phyloP scores from a whole-genome alignment of 1,140 invertebrate species.

The Aporrectodea caliginosa region DNA sequence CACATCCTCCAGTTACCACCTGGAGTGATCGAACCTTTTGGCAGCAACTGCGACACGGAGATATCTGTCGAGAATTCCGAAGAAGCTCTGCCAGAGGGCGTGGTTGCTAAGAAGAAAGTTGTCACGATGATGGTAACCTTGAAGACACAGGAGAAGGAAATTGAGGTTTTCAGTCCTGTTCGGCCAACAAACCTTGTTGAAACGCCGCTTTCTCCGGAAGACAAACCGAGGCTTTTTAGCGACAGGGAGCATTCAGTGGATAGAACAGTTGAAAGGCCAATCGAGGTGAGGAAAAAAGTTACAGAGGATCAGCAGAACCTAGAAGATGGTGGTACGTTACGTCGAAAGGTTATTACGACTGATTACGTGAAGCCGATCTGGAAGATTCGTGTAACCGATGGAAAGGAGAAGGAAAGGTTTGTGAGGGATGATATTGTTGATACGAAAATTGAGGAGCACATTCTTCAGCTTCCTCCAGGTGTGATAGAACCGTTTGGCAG shows the following conservation, averaged over 20 bases:
- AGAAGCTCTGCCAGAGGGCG: neutral
- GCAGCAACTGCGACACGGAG: slow-evolving; percentile 10
- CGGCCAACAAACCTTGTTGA: neutral
- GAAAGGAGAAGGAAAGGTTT: slow-evolving; percentile 4
- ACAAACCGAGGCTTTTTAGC: neutral
- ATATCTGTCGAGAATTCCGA: neutral
- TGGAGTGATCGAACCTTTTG: slow-evolving; percentile 20
- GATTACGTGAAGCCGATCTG: slow-evolving; percentile 1
- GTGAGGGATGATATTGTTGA: slow-evolving; percentile 6
- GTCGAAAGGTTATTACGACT: slow-evolving; percentile 8
- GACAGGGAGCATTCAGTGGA: neutral
- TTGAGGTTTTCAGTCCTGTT: too few species aligned
- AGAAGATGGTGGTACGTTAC: slow-evolving; percentile 7
- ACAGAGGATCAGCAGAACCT: neutral
- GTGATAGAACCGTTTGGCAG: slow-evolving; percentile 23
- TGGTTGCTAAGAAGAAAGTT: slow-evolving; percentile 6
- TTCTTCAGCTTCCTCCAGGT: slow-evolving; percentile 14
- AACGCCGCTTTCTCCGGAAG: neutral
- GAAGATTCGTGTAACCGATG: neutral
- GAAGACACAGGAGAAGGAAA: slow-evolving; percentile 5
- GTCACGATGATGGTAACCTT: slow-evolving; percentile 19
- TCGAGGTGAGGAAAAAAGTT: slow-evolving; percentile 1
- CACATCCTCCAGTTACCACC: slow-evolving; percentile 6
- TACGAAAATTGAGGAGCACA: slow-evolving; percentile 10
- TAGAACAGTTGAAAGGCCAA: neutral